Percentiles rank a stretch among this genome's conserved stretches.
These are phyloP conservation scores for Meandrina meandrites DNA, from an alignment of 92 coral and sea anemone genomes.

Conservation along the genomic window DNA sequence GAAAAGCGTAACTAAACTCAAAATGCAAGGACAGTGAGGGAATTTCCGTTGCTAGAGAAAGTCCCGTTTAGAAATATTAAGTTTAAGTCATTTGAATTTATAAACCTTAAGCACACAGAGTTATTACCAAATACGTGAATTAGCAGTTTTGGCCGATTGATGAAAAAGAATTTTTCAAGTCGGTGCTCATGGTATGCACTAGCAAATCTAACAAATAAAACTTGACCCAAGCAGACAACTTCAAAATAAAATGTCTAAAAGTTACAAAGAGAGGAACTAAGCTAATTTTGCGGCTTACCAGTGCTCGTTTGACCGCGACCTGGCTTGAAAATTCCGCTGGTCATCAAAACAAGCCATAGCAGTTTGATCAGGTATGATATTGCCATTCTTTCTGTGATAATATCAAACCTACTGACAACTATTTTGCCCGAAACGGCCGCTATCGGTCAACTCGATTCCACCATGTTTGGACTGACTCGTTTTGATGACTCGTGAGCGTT, in stretches of 20 bases:
- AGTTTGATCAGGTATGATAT: conserved; percentile 5
- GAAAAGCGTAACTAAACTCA: background rate
- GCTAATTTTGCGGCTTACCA: conserved; percentile 39
- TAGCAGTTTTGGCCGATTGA: background rate
- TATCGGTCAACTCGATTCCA: background rate
- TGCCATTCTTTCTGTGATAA: conserved; percentile 3
- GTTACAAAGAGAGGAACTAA: background rate
- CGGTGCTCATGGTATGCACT: background rate
- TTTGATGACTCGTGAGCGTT: background rate
- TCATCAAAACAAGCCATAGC: background rate
- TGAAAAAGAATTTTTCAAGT: background rate
- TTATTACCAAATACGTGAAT: background rate
- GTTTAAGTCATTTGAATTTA: background rate
- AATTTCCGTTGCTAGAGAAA: background rate
- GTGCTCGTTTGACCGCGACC: conserved; percentile 29
- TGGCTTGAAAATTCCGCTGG: background rate
- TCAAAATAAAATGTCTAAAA: background rate
- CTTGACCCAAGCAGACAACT: background rate
- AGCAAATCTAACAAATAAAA: background rate
- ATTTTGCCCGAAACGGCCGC: background rate
- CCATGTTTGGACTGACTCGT: conserved; percentile 8
- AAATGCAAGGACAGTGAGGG: no score
- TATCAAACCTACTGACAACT: background rate
- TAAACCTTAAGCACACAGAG: background rate
- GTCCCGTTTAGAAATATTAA: background rate